phyloP scores from a whole-genome alignment of 2,113 vertebrate species.

The Hippocampus mohnikei region DNA sequence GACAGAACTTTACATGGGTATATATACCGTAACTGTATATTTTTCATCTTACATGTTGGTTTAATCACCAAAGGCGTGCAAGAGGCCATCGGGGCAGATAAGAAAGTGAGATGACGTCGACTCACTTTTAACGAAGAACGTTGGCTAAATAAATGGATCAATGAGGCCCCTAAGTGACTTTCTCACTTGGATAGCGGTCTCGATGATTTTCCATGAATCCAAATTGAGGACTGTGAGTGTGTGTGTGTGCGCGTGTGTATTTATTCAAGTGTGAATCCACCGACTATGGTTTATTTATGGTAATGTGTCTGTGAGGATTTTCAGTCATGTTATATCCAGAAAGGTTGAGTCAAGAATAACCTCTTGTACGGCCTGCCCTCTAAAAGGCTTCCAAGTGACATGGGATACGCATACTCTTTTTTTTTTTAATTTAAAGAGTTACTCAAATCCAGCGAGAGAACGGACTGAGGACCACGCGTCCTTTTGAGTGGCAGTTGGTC shows the following conservation, averaged over 20 bases:
- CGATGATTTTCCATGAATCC: slow-evolving; percentile 25
- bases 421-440: background rate
- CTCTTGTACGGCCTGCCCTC: background rate
- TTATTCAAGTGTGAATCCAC: background rate
- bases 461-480: background rate
- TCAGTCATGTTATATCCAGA: background rate
- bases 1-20: slow-evolving; percentile 8
- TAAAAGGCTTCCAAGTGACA: background rate
- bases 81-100: slow-evolving; percentile 25
- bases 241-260: background rate
- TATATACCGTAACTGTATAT: too few relatives aligned
- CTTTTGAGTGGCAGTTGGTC: background rate
- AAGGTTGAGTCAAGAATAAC: slow-evolving; percentile 5
- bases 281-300: slow-evolving; percentile 3
- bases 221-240: slow-evolving; percentile 17
- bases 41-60: slow-evolving; percentile 16
- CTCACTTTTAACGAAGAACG: slow-evolving; percentile 36
- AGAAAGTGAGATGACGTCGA: slow-evolving; percentile 40
- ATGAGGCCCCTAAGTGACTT: slow-evolving; percentile 45
- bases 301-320: slow-evolving; percentile 8
- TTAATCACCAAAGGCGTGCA: slow-evolving; percentile 20
- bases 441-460: background rate
- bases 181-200: slow-evolving; percentile 28
- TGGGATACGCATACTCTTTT: background rate
- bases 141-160: slow-evolving; percentile 50